A percentile compares a stretch with the other conserved stretches of the same genome.
These are phyloP conservation scores for Linnaemya tessellans DNA, from an alignment of 2,888 invertebrate species.

Conservation along the genomic window DNA sequence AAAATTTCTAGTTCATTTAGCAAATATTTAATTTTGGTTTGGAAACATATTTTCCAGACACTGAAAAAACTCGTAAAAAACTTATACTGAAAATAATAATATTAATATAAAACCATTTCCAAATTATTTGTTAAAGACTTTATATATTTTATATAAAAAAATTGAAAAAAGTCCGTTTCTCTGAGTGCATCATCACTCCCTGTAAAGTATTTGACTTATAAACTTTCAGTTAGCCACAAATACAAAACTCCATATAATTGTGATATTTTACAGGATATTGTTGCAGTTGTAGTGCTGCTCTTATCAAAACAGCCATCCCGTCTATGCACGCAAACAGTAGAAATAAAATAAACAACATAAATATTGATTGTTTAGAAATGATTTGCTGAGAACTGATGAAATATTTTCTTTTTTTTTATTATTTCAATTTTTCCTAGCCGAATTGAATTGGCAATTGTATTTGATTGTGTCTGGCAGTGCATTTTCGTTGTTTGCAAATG, in stretches of 20 bases:
- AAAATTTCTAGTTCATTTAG: constrained; percentile 45
- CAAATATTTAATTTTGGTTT: constrained; percentile 28
- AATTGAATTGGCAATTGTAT: constrained; percentile 47
- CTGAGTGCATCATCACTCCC: not conserved
- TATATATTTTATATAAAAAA: no score
- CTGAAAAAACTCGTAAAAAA: constrained; percentile 31
- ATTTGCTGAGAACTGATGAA: constrained; percentile 62
- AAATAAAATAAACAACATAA: constrained; percentile 58
- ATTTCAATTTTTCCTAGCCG: constrained; percentile 4
- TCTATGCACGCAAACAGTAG: not conserved
- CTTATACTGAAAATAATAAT: no score
- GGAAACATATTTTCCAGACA: constrained; percentile 8
- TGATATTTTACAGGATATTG: no score
- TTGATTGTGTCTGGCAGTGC: constrained; percentile 9
- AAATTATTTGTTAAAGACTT: no score
- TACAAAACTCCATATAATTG: constrained; percentile 3
- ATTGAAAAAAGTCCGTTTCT: no score
- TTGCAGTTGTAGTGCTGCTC: not conserved
- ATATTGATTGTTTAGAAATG: constrained; percentile 68
- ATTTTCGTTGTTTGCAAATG: not conserved
- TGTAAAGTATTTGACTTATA: constrained; percentile 64
- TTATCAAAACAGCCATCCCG: constrained; percentile 6
- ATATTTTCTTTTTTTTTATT: constrained; percentile 6
- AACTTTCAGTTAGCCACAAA: constrained; percentile 52
- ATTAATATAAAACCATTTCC: no score